A percentile compares a stretch with the other conserved stretches of the same genome.
phyloP scores from a whole-genome alignment of 1,140 invertebrate species.

The Muscidifurax raptorellus region DNA sequence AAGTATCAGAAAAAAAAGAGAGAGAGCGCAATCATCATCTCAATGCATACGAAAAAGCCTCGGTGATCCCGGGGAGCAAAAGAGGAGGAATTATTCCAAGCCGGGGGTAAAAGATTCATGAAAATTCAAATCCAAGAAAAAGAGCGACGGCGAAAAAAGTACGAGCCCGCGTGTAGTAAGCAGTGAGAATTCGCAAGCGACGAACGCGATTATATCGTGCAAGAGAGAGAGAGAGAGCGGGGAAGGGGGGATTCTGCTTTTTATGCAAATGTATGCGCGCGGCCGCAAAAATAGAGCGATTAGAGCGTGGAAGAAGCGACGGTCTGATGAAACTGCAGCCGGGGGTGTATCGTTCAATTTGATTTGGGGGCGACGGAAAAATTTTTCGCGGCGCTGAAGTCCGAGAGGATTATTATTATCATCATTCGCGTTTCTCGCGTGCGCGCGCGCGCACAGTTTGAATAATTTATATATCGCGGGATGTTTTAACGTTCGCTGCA shows the following conservation, averaged over 20 bases:
- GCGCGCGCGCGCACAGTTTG: too few species aligned
- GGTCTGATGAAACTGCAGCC: conserved; percentile 8
- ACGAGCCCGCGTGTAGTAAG: conserved; percentile 2
- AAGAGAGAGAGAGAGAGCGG: neutral
- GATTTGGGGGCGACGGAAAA: neutral
- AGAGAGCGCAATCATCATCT: neutral
- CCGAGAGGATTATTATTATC: neutral
- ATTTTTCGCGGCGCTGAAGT: neutral
- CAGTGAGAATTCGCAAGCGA: conserved; percentile 34
- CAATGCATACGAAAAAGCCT: neutral
- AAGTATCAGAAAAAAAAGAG: neutral
- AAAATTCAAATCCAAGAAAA: conserved; percentile 42
- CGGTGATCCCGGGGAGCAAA: too few species aligned
- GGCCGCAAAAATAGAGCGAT: conserved; percentile 25
- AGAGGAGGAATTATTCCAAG: neutral
- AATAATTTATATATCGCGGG: neutral
- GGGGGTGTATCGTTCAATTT: conserved; percentile 34
- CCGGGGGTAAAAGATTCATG: conserved; percentile 19
- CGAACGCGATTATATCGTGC: conserved; percentile 13
- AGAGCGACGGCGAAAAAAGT: conserved; percentile 7
- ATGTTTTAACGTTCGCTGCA: too few species aligned
- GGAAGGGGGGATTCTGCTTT: conserved; percentile 19
- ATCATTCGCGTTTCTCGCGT: neutral
- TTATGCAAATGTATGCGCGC: conserved; percentile 47
- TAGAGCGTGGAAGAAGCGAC: conserved; percentile 28